Evolutionary conservation across 2,797 vertebrate species (phyloP).

Genomic region (Galagoides demidoff): DNA sequence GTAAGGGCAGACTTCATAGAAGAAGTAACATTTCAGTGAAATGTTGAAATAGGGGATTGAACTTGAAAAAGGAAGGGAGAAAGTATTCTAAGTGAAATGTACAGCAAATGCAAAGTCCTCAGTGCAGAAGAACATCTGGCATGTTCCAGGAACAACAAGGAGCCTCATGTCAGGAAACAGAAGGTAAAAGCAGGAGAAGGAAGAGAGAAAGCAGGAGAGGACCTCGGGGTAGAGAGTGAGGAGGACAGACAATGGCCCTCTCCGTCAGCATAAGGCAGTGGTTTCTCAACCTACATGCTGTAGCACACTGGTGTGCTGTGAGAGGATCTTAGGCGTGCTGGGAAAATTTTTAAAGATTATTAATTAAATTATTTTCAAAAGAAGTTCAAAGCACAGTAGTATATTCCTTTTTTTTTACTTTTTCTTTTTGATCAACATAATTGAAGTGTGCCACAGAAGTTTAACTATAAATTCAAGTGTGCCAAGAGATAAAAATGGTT

Average conservation of each 20-base stretch:
- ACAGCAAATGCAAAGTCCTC: not conserved
- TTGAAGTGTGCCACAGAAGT: no score
- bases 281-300: no score
- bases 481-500: no score
- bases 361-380: no score
- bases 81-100: not conserved
- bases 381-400: no score
- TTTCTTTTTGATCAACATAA: no score
- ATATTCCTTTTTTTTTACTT: no score
- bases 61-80: not conserved
- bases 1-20: not conserved
- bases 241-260: not conserved
- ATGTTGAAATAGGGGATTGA: not conserved
- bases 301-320: no score
- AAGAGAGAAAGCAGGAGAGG: not conserved
- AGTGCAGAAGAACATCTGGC: no score
- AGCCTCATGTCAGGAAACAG: not conserved
- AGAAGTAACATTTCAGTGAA: not conserved
- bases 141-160: not conserved
- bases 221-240: accelerated
- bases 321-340: no score
- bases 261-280: not conserved
- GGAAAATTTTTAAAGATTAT: no score
- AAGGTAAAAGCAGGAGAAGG: not conserved
- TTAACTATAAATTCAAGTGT: no score